Conservation (phyloP, 1,140 invertebrate genomes). For the Geopemphigus sp. region DNA sequence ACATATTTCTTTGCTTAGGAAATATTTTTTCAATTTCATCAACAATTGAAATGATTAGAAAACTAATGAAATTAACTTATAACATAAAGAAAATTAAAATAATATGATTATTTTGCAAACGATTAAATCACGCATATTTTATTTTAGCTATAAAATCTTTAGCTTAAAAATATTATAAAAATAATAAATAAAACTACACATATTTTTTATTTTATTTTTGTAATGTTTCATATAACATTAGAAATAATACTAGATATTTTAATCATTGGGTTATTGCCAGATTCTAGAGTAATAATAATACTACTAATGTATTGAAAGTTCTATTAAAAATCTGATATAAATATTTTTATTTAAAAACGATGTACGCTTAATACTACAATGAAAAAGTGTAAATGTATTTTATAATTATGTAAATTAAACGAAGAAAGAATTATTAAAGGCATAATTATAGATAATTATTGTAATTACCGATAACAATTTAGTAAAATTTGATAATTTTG, state of each 20-base stretch:
- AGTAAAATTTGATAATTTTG: no score
- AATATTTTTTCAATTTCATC: no score
- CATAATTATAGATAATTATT: no score
- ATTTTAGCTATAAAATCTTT: neutral
- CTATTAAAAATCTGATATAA: neutral
- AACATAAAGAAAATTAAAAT: neutral
- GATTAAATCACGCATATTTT: neutral
- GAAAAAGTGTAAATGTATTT: no score
- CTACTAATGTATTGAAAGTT: neutral
- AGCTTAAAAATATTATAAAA: neutral
- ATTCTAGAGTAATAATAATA: neutral
- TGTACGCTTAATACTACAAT: neutral
- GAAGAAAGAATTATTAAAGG: no score
- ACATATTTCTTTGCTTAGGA: no score
- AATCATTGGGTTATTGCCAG: constrained; percentile 29
- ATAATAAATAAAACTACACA: neutral
- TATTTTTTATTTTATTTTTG: neutral
- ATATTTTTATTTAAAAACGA: neutral
- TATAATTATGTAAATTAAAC: no score
- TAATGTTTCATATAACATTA: neutral
- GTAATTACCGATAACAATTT: no score
- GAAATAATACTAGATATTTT: constrained; percentile 22
- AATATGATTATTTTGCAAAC: neutral
- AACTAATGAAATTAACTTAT: no score
- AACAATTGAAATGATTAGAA: no score